A percentile compares a stretch with the other conserved stretches of the same genome.
Conservation (phyloP, 1,140 invertebrate species). For the Augochlora pura region DNA sequence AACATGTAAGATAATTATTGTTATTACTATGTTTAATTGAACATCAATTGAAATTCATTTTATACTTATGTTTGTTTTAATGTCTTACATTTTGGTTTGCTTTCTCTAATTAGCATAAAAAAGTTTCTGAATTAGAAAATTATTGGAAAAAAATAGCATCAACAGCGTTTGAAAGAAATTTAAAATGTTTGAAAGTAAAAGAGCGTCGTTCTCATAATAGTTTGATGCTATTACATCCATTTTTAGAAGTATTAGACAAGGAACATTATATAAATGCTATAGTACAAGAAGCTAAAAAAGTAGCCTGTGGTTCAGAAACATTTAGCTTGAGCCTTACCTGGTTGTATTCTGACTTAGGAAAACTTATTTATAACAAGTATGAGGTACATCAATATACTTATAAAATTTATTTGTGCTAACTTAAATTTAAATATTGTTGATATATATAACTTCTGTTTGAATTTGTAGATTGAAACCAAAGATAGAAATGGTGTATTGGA, state of each 20-base stretch:
- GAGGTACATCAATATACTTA: slow-evolving; percentile 60
- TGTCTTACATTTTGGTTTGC: neutral
- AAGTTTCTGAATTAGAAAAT: slow-evolving; percentile 83
- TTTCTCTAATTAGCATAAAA: slow-evolving; percentile 76
- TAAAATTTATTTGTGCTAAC: neutral
- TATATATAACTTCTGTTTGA: neutral
- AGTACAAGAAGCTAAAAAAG: slow-evolving; percentile 84
- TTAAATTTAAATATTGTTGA: slow-evolving; percentile 20
- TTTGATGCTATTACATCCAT: slow-evolving; percentile 86
- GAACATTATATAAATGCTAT: slow-evolving; percentile 85
- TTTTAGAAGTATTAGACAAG: slow-evolving; percentile 84
- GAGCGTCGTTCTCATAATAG: slow-evolving; percentile 73
- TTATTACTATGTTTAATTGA: slow-evolving; percentile 6
- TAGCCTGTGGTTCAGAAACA: slow-evolving; percentile 88
- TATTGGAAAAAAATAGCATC: slow-evolving; percentile 84
- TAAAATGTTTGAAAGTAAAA: slow-evolving; percentile 82
- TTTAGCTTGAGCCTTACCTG: slow-evolving; percentile 86
- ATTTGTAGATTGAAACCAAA: slow-evolving; percentile 84
- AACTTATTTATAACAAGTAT: slow-evolving; percentile 82
- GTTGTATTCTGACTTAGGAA: slow-evolving; percentile 86
- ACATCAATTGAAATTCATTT: slow-evolving; percentile 5
- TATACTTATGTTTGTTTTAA: slow-evolving; percentile 15
- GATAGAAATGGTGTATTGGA: slow-evolving; percentile 84
- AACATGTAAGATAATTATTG: slow-evolving; percentile 57
- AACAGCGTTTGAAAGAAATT: slow-evolving; percentile 85